Percentiles rank a stretch among this genome's conserved stretches.
Conservation (phyloP, 2,113 vertebrate species). For the Syngnathus floridae region DNA sequence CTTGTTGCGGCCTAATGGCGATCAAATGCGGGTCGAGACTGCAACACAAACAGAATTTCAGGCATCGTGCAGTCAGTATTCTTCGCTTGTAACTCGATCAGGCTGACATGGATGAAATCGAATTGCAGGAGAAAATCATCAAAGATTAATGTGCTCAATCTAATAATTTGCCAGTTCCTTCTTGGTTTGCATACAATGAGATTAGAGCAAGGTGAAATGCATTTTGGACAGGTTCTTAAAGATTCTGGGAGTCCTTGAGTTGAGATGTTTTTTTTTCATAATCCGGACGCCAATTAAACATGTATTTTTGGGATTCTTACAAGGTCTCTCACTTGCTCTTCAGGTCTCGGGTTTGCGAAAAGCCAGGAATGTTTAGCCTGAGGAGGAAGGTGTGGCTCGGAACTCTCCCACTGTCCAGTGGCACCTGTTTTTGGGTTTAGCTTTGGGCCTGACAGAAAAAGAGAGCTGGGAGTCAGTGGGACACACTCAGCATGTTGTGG, state of each 20-base stretch:
- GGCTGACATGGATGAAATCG: conserved; percentile 12
- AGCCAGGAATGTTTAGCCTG: conserved; percentile 57
- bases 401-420: conserved; percentile 42
- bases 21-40: conserved; percentile 4
- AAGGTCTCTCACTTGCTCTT: conserved; percentile 15
- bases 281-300: background rate
- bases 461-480: conserved; percentile 23
- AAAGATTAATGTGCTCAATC: conserved; percentile 27
- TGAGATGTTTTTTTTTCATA: background rate
- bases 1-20: background rate
- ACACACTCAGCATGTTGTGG: conserved; percentile 19
- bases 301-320: conserved; percentile 25
- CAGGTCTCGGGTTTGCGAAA: conserved; percentile 25
- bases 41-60: background rate
- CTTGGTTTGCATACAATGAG: conserved; percentile 1
- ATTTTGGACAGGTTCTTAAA: background rate
- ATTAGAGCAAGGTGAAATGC: background rate
- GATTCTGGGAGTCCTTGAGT: background rate
- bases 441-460: conserved; percentile 27
- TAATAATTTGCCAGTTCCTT: conserved; percentile 11
- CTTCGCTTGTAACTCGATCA: conserved; percentile 11
- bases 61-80: background rate
- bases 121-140: conserved; percentile 23
- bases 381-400: conserved; percentile 39
- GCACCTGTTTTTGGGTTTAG: conserved; percentile 62